Evolutionary conservation across 2,797 vertebrate species (phyloP).

Genomic region (Phoebastria nigripes): DNA sequence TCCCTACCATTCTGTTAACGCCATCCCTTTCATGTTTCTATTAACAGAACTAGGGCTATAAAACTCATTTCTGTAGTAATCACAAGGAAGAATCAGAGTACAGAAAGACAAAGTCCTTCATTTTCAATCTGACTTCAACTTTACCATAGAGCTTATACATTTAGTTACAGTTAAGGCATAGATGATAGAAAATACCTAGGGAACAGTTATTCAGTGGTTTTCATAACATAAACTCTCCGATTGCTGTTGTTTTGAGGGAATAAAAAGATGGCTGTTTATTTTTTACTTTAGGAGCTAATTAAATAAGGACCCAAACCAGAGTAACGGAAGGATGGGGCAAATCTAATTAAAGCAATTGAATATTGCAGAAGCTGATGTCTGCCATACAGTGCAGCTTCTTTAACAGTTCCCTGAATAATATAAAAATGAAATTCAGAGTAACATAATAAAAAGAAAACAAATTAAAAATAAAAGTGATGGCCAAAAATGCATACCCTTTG

Average conservation of each 20-base stretch:
- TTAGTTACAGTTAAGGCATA: fast-evolving
- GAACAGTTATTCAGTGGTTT: not conserved
- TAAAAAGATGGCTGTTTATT: not conserved
- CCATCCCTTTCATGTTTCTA: not conserved
- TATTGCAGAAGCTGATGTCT: not conserved
- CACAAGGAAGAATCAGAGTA: not conserved
- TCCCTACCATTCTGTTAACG: not conserved
- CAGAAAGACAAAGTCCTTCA: not conserved
- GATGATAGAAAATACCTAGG: not conserved
- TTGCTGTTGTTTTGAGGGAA: not conserved
- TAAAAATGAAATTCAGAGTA: not conserved
- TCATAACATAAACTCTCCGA: not conserved
- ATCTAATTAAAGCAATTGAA: not conserved
- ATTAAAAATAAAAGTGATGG: not conserved
- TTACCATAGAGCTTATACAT: not conserved
- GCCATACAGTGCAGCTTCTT: not conserved
- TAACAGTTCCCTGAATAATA: not conserved
- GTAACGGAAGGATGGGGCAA: not conserved
- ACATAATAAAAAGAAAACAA: not conserved
- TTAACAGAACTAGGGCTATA: not conserved
- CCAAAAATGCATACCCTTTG: not conserved
- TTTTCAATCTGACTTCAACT: not conserved
- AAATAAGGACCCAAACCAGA: not conserved
- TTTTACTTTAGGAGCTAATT: not conserved
- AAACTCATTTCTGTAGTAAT: not conserved